These are phyloP conservation scores for Styela clava DNA, from an alignment of 23 tunicate species.

Conservation along the genomic window DNA sequence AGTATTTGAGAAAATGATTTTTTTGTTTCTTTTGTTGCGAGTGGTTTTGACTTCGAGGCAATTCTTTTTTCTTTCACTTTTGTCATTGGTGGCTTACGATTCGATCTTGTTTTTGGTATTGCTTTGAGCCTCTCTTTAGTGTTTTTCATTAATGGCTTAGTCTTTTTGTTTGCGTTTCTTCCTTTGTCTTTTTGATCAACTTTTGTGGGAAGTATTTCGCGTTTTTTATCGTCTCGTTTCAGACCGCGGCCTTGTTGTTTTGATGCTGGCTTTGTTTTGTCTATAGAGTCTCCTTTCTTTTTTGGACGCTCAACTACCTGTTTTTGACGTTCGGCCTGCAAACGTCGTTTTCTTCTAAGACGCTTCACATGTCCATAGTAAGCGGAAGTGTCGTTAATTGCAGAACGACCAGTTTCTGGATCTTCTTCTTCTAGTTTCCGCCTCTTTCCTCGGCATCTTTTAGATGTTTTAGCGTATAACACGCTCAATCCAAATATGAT, in stretches of 20 bases:
- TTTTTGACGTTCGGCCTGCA: conserved; percentile 20
- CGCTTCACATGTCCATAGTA: conserved; percentile 15
- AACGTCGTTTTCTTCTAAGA: conserved; percentile 17
- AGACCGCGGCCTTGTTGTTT: not conserved
- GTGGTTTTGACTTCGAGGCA: not conserved
- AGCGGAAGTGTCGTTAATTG: not conserved
- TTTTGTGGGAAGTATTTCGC: not conserved
- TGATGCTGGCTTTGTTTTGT: not conserved
- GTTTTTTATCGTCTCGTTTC: not conserved
- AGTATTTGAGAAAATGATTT: not conserved
- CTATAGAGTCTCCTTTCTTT: not conserved
- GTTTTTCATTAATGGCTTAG: not conserved
- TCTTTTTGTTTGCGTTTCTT: not conserved
- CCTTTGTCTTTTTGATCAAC: not conserved
- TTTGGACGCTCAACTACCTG: not conserved
- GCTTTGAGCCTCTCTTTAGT: not conserved
- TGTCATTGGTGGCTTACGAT: not conserved
- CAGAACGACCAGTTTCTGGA: conserved; percentile 6
- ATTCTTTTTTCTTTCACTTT: conserved; percentile 3
- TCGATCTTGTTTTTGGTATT: not conserved
- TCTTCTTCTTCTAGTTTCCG: conserved; percentile 55
- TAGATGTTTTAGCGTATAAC: conserved; percentile 39
- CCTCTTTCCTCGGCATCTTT: conserved; percentile 42
- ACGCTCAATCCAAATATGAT: conserved; percentile 42
- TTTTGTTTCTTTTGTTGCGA: not conserved